phyloP scores from a whole-genome alignment of 2,888 invertebrate genomes.

The Limenitis camilla region DNA sequence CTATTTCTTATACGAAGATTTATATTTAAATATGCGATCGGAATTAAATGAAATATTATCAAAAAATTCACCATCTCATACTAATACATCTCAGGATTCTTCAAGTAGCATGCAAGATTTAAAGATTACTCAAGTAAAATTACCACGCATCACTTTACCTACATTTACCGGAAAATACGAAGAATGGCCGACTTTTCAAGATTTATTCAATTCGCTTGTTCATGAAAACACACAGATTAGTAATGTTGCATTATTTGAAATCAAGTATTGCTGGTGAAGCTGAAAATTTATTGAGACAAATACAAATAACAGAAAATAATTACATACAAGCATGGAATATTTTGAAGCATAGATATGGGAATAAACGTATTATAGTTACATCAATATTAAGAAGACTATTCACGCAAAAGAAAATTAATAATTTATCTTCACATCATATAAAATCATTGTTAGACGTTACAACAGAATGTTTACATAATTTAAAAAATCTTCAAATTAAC shows the following conservation, averaged over 20 bases:
- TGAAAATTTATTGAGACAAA: background rate
- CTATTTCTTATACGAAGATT: too few relatives aligned
- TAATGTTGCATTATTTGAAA: constrained; percentile 27
- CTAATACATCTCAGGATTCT: too few relatives aligned
- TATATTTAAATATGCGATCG: too few relatives aligned
- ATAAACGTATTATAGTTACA: background rate
- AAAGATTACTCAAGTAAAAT: constrained; percentile 9
- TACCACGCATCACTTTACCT: constrained; percentile 10
- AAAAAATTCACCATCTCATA: too few relatives aligned
- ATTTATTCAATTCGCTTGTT: constrained; percentile 23
- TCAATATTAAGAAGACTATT: background rate
- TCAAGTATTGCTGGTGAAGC: constrained; percentile 25
- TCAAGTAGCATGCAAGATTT: too few relatives aligned
- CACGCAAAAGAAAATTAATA: background rate
- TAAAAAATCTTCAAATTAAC: constrained; percentile 22
- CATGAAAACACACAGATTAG: constrained; percentile 23
- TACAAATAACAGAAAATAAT: background rate
- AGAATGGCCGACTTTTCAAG: constrained; percentile 24
- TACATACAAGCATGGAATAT: background rate
- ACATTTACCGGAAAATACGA: constrained; percentile 23
- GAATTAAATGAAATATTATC: too few relatives aligned
- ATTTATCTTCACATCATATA: background rate
- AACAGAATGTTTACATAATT: constrained; percentile 25
- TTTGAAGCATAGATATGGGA: background rate
- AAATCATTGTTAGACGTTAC: constrained; percentile 17